Evolutionary conservation across 2,888 invertebrate genomes (phyloP).

Genomic region (Tipula vernalis): DNA sequence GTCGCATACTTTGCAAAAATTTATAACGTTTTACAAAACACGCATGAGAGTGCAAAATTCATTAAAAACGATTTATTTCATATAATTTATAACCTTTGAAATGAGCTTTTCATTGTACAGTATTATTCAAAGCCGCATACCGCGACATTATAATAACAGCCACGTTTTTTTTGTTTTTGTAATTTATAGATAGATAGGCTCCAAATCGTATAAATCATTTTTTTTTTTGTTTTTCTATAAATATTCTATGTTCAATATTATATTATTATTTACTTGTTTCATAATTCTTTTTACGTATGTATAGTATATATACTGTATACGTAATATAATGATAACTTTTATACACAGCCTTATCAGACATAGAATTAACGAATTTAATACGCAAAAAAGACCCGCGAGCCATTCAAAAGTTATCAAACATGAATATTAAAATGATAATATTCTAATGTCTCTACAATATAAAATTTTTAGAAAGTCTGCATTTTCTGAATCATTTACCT

Average conservation of each 20-base stretch:
- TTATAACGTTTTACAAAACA: background rate
- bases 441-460: background rate
- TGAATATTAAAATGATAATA: background rate
- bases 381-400: background rate
- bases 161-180: background rate
- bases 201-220: background rate
- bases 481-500: background rate
- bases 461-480: background rate
- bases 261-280: background rate
- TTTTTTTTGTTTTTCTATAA: background rate
- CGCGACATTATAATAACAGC: background rate
- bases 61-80: background rate
- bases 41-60: background rate
- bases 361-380: background rate
- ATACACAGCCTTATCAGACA: background rate
- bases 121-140: background rate
- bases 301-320: background rate
- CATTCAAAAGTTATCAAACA: background rate
- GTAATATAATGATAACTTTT: background rate
- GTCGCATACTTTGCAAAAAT: background rate
- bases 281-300: background rate
- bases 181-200: background rate
- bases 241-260: background rate
- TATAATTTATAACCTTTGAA: background rate
- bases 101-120: background rate